Base-by-base conservation (phyloP, 1,140 invertebrate genomes). In the Drosophila neocordata region DNA sequence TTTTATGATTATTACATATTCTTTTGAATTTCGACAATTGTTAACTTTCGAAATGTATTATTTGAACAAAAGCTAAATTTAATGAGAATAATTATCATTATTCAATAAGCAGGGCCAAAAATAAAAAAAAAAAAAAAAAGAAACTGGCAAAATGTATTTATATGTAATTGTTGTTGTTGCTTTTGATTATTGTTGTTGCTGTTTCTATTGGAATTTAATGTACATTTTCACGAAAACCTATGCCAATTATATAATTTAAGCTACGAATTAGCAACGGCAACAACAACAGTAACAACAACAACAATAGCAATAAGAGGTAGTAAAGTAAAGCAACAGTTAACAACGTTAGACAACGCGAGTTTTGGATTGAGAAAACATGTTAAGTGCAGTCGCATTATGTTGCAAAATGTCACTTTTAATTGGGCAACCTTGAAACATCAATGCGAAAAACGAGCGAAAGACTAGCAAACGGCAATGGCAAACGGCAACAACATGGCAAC, bases 321-420 rank as follows among this genome's bases (percentile, higher is more conserved):
- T 41, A 77, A 65, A 53, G 34, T 31, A 31, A 6, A 48, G 41
- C 41, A 38, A 38, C 12, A 48, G 27, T 31, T 31, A 31, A 31
- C 63, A 76, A 58, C 61, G 66, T 65, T 74, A 74, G 57, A 70
- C 65, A 73, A 51, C 22, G 35, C 24, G 15, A 48, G 41, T 48
- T 31, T 64, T 75, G 78, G 60, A 75, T 79, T 70, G 56, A 73
- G 62, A 87, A 82, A 87, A 87, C 82, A 87, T 88, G 82, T 88
- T 88, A 88, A 88, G 79, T 88, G 82, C 82, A 88, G 79, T 73
- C 82, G 79, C 82, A 87, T 87, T 87, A 87, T 87, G 82, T 88
- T 87, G 82, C 83, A 88, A 87, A 87, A 87, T 87, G 82, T 87
- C 83, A 87, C 82, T 87, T 87, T 87, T 87, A 87, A 87, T 87